These are phyloP conservation scores for Drosophila carrolli DNA, from an alignment of 1,140 invertebrate species.

Conservation along the genomic window DNA sequence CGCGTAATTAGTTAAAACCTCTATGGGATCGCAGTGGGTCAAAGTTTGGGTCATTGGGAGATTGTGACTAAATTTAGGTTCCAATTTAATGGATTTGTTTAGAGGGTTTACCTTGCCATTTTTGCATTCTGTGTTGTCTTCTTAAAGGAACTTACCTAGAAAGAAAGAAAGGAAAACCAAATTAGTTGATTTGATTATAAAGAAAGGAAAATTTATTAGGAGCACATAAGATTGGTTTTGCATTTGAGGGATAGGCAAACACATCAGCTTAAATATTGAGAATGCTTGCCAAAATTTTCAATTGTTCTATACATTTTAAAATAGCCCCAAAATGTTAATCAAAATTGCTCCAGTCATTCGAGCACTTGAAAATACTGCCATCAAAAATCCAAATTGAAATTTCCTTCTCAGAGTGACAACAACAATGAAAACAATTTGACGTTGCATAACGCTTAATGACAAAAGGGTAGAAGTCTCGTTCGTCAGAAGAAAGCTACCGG, in stretches of 20 bases:
- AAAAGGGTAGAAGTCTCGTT: constrained; percentile 14
- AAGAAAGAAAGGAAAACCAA: constrained; percentile 16
- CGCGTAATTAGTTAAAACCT: constrained; percentile 60
- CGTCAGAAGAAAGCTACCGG: constrained; percentile 13
- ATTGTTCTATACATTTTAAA: background rate
- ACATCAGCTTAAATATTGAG: background rate
- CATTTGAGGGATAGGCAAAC: too few species aligned
- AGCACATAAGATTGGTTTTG: background rate
- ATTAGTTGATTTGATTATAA: background rate
- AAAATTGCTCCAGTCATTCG: background rate
- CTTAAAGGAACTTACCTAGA: constrained; percentile 41
- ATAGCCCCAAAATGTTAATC: background rate
- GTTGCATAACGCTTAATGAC: constrained; percentile 60
- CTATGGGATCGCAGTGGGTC: constrained; percentile 43
- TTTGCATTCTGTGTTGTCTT: background rate
- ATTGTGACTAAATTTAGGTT: constrained; percentile 28
- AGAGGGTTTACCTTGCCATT: constrained; percentile 43
- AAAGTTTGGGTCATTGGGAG: constrained; percentile 45
- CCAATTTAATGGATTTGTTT: constrained; percentile 27
- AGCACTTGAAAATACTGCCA: constrained; percentile 19
- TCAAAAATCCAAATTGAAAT: constrained; percentile 39
- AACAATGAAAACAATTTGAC: constrained; percentile 41
- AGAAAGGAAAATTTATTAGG: background rate
- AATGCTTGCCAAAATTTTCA: background rate
- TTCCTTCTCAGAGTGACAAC: constrained; percentile 20